Evolutionary conservation across 2,797 vertebrate genomes (phyloP).

Genomic region (Oceanodroma leucorhoa): DNA sequence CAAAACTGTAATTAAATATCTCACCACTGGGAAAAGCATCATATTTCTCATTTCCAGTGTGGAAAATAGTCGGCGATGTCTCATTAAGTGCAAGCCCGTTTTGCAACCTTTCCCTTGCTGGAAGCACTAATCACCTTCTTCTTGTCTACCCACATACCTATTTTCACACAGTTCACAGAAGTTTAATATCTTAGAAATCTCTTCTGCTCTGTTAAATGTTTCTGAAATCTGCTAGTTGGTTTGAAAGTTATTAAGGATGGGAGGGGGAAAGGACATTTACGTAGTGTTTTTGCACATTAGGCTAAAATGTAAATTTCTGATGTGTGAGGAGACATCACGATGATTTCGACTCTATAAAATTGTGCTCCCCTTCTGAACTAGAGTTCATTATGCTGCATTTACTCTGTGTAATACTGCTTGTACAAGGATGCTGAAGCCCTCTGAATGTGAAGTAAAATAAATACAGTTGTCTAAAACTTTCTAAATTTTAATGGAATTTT

Average conservation of each 20-base stretch:
- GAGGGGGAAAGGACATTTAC: not conserved
- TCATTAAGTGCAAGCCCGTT: constrained; percentile 28
- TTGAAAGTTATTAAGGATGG: not conserved
- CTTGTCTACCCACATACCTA: not conserved
- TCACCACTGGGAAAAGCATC: constrained; percentile 30
- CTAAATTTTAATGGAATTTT: not conserved
- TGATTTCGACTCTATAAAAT: not conserved
- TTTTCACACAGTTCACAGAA: constrained; percentile 12
- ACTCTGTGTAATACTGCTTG: rapidly evolving
- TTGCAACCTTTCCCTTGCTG: constrained; percentile 37
- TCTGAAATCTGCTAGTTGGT: not conserved
- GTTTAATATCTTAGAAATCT: not conserved
- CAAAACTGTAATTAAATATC: constrained; percentile 35
- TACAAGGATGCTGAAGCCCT: not conserved
- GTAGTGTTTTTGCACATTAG: not conserved
- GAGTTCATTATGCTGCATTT: not conserved
- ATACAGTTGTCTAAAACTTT: not conserved
- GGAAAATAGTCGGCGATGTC: not conserved
- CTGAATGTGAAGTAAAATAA: not conserved
- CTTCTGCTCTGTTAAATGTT: not conserved
- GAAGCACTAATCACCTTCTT: constrained; percentile 13
- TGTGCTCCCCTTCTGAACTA: not conserved
- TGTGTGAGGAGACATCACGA: not conserved
- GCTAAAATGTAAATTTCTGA: not conserved
- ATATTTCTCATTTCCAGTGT: constrained; percentile 19